phyloP scores from a whole-genome alignment of 2,888 invertebrate genomes.

The Drosophila tripunctata region DNA sequence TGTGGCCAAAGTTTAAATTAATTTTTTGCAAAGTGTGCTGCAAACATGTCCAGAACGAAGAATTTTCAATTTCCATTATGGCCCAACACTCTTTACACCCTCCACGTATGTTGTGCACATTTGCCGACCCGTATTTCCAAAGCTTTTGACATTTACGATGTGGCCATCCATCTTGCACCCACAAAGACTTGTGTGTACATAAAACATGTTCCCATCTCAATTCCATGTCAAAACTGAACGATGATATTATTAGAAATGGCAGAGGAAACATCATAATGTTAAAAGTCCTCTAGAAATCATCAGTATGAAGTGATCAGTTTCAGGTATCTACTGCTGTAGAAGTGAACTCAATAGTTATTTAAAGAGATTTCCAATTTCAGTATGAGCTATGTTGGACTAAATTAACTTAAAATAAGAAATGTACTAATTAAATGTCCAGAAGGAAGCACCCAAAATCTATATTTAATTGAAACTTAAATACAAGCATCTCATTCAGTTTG shows the following conservation, averaged over 20 bases:
- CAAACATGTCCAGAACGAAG: slow-evolving; percentile 14
- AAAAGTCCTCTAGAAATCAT: background rate
- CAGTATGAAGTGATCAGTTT: no score
- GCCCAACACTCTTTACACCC: background rate
- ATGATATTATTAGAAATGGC: slow-evolving; percentile 7
- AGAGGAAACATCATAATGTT: background rate
- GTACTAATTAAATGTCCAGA: no score
- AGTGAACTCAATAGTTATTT: no score
- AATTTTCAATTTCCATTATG: slow-evolving; percentile 59
- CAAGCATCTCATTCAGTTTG: no score
- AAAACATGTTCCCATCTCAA: slow-evolving; percentile 21
- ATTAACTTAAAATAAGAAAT: no score
- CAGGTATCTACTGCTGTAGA: no score
- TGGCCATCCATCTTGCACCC: slow-evolving; percentile 2
- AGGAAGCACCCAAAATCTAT: no score
- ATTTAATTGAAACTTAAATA: no score
- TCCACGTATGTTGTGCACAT: slow-evolving; percentile 60
- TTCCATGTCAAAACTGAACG: slow-evolving; percentile 15
- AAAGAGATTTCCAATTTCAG: no score
- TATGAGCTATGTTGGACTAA: no score
- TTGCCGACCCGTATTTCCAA: slow-evolving; percentile 19
- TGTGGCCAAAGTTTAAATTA: slow-evolving; percentile 77
- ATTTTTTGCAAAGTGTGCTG: slow-evolving; percentile 63
- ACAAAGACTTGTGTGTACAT: slow-evolving; percentile 18
- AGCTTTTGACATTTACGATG: slow-evolving; percentile 5